phyloP scores from a whole-genome alignment of 2,113 vertebrate genomes.

The Sigmodon hispidus region DNA sequence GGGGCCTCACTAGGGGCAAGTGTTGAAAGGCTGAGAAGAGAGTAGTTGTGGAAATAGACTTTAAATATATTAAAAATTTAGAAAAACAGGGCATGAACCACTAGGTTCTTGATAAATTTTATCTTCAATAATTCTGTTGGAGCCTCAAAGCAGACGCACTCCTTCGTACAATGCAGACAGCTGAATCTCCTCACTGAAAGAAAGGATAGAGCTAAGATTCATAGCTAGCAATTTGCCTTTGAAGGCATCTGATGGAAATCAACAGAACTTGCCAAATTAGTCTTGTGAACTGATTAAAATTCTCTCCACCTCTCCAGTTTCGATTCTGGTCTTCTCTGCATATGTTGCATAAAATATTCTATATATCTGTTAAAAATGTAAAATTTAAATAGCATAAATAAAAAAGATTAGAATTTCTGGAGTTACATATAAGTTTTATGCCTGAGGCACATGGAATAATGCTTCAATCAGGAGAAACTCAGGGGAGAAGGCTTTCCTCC shows the following conservation, averaged over 20 bases:
- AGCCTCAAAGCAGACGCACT: not conserved
- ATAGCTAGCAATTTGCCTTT: constrained; percentile 27
- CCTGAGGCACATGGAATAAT: not conserved
- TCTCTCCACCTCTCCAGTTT: constrained; percentile 40
- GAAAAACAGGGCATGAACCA: not conserved
- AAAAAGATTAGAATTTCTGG: constrained; percentile 28
- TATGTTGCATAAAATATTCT: constrained; percentile 67
- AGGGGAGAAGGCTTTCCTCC: not conserved
- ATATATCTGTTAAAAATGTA: constrained; percentile 49
- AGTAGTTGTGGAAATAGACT: not conserved
- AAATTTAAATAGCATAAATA: constrained; percentile 53
- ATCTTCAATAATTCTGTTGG: constrained; percentile 12
- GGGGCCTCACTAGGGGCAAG: not conserved
- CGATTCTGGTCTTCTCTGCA: constrained; percentile 55
- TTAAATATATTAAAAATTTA: not conserved
- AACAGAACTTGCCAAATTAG: constrained; percentile 49
- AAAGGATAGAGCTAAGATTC: constrained; percentile 20
- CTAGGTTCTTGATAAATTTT: not conserved
- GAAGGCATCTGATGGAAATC: constrained; percentile 29
- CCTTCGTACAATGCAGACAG: not conserved
- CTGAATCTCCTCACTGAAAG: not conserved
- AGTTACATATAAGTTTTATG: not conserved
- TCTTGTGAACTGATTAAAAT: constrained; percentile 51
- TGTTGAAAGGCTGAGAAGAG: not conserved
- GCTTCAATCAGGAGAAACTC: not conserved